A percentile compares a stretch with the other conserved stretches of the same genome.
These are phyloP conservation scores for Scolopax mira DNA, from an alignment of 2,113 vertebrate species.

Conservation along the genomic window DNA sequence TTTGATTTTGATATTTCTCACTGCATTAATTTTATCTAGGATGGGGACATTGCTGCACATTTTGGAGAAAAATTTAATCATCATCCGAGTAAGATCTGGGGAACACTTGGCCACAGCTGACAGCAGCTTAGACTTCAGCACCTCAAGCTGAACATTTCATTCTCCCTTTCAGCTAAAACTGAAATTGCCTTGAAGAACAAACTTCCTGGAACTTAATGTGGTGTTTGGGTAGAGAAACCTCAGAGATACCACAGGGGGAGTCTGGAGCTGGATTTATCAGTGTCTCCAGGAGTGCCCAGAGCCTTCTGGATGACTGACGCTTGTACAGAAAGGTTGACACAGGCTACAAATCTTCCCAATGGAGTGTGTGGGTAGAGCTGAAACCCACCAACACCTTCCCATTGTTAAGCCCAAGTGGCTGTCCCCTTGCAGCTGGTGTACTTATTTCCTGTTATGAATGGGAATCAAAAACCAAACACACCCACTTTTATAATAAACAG, in stretches of 20 bases:
- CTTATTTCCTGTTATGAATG: not conserved
- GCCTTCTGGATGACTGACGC: not conserved
- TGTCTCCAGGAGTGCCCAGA: not conserved
- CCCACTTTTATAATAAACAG: not conserved
- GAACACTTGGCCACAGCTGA: not conserved
- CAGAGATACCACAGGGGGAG: not conserved
- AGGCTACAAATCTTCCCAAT: not conserved
- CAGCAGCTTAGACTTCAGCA: not conserved
- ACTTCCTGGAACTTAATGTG: not conserved
- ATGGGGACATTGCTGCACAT: not conserved
- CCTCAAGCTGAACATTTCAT: not conserved
- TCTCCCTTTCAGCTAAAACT: not conserved
- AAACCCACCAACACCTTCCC: not conserved
- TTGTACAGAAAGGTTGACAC: not conserved
- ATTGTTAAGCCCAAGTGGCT: not conserved
- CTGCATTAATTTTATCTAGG: not conserved
- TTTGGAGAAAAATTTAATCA: slow-evolving; percentile 14
- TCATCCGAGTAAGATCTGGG: not conserved
- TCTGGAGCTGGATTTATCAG: not conserved
- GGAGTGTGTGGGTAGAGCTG: not conserved
- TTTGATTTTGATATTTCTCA: slow-evolving; percentile 11
- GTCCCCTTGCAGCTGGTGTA: not conserved
- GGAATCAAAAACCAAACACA: not conserved
- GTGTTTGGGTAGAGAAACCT: not conserved
- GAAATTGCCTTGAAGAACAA: not conserved